Evolutionary conservation across 2,113 vertebrate species (phyloP).

Genomic region (Leucopsar rothschildi): DNA sequence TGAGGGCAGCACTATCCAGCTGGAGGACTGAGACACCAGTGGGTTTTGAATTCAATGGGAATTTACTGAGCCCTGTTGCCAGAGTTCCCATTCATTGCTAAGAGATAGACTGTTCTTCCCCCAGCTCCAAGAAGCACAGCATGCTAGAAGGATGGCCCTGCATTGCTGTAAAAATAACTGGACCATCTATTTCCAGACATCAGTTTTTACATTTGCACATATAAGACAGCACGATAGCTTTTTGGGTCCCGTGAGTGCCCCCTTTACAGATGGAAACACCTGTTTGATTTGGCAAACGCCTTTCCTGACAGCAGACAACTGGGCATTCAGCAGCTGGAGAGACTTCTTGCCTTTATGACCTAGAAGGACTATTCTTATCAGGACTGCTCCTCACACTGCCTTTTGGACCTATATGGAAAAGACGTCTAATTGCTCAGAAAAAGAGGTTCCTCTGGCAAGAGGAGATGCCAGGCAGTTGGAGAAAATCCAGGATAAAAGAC

Average conservation of each 20-base stretch:
- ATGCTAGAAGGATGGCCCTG: not conserved
- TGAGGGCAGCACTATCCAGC: not conserved
- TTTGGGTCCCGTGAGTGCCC: not conserved
- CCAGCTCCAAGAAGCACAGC: not conserved
- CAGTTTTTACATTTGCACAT: slow-evolving; percentile 13
- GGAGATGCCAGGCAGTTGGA: not conserved
- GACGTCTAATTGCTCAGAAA: not conserved
- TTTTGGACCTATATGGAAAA: not conserved
- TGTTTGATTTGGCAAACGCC: slow-evolving; percentile 39
- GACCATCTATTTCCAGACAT: slow-evolving; percentile 38
- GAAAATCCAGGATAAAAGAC: not conserved
- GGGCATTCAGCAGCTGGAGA: slow-evolving; percentile 6
- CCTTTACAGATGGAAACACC: slow-evolving; percentile 11
- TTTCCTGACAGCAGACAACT: slow-evolving; percentile 20
- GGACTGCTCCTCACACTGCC: not conserved
- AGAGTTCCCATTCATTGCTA: not conserved
- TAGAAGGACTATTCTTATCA: slow-evolving; percentile 30
- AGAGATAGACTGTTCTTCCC: not conserved
- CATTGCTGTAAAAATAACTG: slow-evolving; percentile 13
- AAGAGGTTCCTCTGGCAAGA: not conserved
- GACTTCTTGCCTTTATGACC: slow-evolving; percentile 4
- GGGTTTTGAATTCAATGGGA: not conserved
- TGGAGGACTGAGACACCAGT: not conserved
- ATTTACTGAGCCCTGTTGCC: not conserved
- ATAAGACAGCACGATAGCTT: not conserved